phyloP scores from a whole-genome alignment of 2,888 invertebrate species.

The Invenusta paracnida region DNA sequence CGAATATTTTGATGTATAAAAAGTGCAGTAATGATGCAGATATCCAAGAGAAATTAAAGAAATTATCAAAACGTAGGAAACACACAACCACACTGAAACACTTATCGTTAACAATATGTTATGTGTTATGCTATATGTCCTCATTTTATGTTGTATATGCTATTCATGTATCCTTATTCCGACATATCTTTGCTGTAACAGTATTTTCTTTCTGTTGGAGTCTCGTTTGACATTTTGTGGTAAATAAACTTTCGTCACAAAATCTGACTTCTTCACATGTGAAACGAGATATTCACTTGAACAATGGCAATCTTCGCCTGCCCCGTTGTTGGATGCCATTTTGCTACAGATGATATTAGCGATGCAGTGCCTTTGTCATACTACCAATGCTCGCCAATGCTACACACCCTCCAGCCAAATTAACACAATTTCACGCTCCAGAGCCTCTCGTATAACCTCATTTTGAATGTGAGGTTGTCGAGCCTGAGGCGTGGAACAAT shows the following conservation, averaged over 20 bases:
- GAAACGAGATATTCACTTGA: not conserved
- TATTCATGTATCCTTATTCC: too few species aligned
- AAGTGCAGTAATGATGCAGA: not conserved
- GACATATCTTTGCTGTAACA: too few species aligned
- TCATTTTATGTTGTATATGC: too few species aligned
- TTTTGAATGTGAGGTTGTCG: not conserved
- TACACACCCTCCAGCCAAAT: not conserved
- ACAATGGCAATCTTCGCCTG: not conserved
- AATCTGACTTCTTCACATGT: constrained; percentile 2
- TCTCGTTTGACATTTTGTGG: too few species aligned
- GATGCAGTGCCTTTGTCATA: not conserved
- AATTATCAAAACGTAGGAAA: not conserved
- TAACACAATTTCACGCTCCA: not conserved
- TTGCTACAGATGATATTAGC: not conserved
- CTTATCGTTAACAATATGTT: too few species aligned
- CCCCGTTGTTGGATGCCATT: not conserved
- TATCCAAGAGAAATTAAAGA: not conserved
- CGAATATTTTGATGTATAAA: not conserved
- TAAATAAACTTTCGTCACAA: too few species aligned
- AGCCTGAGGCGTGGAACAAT: constrained; percentile 2
- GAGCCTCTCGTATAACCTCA: not conserved
- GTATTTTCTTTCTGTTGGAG: too few species aligned
- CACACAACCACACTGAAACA: not conserved
- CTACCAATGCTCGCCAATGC: not conserved
- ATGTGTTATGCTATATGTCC: too few species aligned